Percentiles rank a stretch among this genome's conserved stretches.
Conservation (phyloP, 2,113 vertebrate species). For the Pandion haliaetus region DNA sequence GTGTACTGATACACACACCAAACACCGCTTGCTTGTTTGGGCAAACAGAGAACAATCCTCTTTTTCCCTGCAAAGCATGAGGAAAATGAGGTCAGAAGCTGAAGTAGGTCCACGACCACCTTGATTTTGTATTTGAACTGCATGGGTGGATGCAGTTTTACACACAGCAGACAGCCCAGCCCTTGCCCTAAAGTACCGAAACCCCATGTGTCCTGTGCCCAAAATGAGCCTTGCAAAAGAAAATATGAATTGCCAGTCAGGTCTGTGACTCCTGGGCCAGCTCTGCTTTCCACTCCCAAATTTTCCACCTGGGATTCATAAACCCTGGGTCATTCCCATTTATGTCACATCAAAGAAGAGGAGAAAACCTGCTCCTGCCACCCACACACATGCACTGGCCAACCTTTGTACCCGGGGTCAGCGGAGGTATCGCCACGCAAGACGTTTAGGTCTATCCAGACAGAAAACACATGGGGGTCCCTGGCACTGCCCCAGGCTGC, state of each 20-base stretch:
- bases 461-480: background rate
- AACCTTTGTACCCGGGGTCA: background rate
- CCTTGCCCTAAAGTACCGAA: background rate
- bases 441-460: background rate
- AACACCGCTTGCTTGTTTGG: background rate
- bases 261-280: background rate
- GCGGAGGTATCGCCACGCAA: rapidly evolving
- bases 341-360: background rate
- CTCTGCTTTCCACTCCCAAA: background rate
- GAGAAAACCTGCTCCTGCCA: rapidly evolving
- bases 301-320: background rate
- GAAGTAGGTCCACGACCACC: background rate
- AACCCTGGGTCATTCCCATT: background rate
- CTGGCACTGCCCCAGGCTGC: background rate
- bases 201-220: rapidly evolving
- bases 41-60: background rate
- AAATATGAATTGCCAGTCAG: rapidly evolving
- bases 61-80: background rate
- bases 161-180: background rate
- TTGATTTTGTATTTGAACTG: background rate
- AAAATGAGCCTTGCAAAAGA: background rate
- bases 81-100: background rate
- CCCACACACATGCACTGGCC: background rate
- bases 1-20: background rate
- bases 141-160: rapidly evolving